Evolutionary conservation across 2,888 invertebrate genomes (phyloP), one percentile per base, ranked within the genome.

Genomic region (Ochropleura leucogaster): DNA sequence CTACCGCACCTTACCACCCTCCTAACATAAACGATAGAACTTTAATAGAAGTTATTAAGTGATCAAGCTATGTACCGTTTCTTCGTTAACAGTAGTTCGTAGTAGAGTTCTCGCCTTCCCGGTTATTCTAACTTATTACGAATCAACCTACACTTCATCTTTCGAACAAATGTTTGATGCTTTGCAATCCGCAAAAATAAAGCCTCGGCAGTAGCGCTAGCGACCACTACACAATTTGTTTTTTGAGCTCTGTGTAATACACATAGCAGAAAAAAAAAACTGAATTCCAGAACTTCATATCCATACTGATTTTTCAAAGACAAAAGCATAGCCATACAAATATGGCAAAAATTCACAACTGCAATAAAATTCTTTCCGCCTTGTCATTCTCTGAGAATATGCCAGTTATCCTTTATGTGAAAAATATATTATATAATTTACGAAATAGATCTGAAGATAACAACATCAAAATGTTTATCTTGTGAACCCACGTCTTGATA

Each of bases 401-500:
- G 30, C 40, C 60, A 30, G 40, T 66, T 42, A 59, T 30, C 5
- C n/a, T 18, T 30, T 63, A 30, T 10, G 10, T 14, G 14, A 57
- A 47, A 77, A 51, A 63, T 53, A 66, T 20, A n/a, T 14, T 16
- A 60, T 63, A 67, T 49, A 63, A 42, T 46, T 67, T 40, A 67
- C 42, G 42, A 63, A 62, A 74, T 4, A 30, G 44, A 72, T 81
- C 30, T 62, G 14, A 66, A 62, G 80, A 66, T 40, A 77, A 47
- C 18, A 55, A n/a, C 9, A 62, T 80, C 76, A 57, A 66, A 59
- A 74, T 81, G 18, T 80, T 70, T 72, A 79, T 77, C 59, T 67
- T 64, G 47, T 80, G 3, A 42, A 68, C 79, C 60, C 68, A 74
- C 60, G 16, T 75, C 83, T 30, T 30, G 30, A 30, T 30, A 30